phyloP scores from a whole-genome alignment of 1,140 invertebrate genomes.

The Drosophila ambigua region DNA sequence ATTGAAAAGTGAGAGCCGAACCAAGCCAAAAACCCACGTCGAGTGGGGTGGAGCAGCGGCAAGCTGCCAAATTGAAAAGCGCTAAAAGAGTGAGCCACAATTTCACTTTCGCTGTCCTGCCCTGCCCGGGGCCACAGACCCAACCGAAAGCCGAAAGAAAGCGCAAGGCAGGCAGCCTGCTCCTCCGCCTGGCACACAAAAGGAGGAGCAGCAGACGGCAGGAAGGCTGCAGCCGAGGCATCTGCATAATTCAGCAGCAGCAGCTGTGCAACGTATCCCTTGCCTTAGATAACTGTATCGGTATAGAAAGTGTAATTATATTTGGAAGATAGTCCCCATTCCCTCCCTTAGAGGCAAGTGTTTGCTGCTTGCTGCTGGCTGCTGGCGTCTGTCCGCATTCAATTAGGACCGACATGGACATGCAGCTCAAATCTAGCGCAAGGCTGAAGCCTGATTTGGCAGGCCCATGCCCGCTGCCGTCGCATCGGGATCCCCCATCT shows the following conservation, averaged over 20 bases:
- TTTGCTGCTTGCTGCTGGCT: constrained; percentile 4
- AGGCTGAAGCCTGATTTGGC: constrained; percentile 34
- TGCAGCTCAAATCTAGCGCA: constrained; percentile 62
- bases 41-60: constrained; percentile 25
- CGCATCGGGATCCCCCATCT: constrained; percentile 12
- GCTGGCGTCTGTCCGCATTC: constrained; percentile 42
- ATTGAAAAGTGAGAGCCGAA: constrained; percentile 74
- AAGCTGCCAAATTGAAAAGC: constrained; percentile 61
- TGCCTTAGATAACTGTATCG: constrained; percentile 21
- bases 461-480: not conserved
- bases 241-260: constrained; percentile 53
- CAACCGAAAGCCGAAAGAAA: not conserved
- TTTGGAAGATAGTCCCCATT: constrained; percentile 5
- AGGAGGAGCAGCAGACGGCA: constrained; percentile 17
- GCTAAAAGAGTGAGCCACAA: constrained; percentile 50
- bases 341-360: not conserved
- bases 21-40: constrained; percentile 27
- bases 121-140: not conserved
- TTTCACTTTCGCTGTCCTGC: constrained; percentile 50
- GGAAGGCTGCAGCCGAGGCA: constrained; percentile 2
- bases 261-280: no score
- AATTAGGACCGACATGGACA: constrained; percentile 42
- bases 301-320: constrained; percentile 67
- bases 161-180: not conserved
- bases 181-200: constrained; percentile 10